These are phyloP conservation scores for Hiodon alosoides DNA, from an alignment of 2,113 vertebrate genomes.

Conservation along the genomic window DNA sequence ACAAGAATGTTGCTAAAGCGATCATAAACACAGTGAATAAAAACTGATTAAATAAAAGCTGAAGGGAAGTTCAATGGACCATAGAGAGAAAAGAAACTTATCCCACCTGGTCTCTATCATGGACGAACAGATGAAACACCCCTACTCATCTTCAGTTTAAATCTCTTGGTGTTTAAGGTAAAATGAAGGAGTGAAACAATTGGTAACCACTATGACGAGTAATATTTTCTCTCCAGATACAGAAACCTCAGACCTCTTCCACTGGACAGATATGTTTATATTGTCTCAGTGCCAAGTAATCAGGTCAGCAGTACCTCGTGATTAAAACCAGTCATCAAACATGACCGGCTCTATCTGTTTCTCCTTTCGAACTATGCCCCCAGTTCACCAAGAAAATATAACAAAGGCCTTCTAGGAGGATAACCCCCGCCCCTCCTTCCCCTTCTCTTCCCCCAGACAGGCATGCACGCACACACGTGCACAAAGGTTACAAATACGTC, in stretches of 20 bases:
- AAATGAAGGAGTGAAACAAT: background rate
- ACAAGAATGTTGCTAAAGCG: background rate
- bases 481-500: background rate
- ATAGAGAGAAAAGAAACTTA: too few species aligned
- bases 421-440: background rate
- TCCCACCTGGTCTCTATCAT: background rate
- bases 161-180: background rate
- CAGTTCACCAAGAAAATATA: background rate
- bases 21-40: background rate
- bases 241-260: background rate
- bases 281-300: background rate
- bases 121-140: background rate
- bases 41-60: background rate
- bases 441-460: background rate
- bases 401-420: too few species aligned
- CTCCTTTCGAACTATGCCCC: background rate
- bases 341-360: too few species aligned
- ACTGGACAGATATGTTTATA: background rate
- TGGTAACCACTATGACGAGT: too few species aligned
- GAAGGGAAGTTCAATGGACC: background rate
- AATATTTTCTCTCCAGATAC: too few species aligned
- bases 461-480: background rate
- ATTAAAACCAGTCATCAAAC: background rate
- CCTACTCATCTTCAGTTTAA: background rate
- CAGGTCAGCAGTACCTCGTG: background rate